A percentile compares a stretch with the other conserved stretches of the same genome.
Evolutionary conservation across 2,113 vertebrate genomes (phyloP).

Genomic region (Eurystomus gularis): DNA sequence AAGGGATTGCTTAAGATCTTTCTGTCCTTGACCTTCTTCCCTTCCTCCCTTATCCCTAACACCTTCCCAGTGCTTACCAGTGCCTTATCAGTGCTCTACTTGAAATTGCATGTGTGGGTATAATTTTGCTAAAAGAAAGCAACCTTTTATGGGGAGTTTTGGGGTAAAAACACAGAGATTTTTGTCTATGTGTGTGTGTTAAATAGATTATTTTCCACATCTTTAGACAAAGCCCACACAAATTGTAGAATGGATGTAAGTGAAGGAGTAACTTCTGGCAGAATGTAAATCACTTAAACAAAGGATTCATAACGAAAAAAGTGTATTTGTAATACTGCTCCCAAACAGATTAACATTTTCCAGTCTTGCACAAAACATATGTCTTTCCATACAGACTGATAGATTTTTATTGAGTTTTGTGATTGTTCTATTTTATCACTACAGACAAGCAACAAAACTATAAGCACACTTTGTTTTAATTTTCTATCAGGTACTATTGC

Average conservation of each 20-base stretch:
- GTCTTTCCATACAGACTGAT: background rate
- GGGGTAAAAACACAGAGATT: background rate
- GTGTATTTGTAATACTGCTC: background rate
- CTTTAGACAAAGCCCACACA: background rate
- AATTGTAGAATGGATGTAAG: background rate
- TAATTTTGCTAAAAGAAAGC: background rate
- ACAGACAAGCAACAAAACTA: background rate
- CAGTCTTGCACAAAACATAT: background rate
- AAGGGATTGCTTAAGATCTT: background rate
- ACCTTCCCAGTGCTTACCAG: background rate
- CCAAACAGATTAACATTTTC: slow-evolving; percentile 2
- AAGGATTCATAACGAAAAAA: background rate
- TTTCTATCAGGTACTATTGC: background rate
- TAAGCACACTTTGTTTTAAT: slow-evolving; percentile 15
- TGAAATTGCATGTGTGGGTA: background rate
- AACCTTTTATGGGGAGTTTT: background rate
- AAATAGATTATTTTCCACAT: background rate
- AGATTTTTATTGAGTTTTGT: slow-evolving; percentile 36
- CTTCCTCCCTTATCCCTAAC: background rate
- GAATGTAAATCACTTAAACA: background rate
- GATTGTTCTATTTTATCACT: slow-evolving; percentile 33
- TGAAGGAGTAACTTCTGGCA: background rate
- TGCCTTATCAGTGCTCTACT: background rate
- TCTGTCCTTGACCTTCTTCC: background rate
- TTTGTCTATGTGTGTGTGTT: background rate